Percentiles rank a stretch among this genome's conserved stretches.
Evolutionary conservation across 2,113 vertebrate genomes (phyloP).

Genomic region (Nipponia nippon): DNA sequence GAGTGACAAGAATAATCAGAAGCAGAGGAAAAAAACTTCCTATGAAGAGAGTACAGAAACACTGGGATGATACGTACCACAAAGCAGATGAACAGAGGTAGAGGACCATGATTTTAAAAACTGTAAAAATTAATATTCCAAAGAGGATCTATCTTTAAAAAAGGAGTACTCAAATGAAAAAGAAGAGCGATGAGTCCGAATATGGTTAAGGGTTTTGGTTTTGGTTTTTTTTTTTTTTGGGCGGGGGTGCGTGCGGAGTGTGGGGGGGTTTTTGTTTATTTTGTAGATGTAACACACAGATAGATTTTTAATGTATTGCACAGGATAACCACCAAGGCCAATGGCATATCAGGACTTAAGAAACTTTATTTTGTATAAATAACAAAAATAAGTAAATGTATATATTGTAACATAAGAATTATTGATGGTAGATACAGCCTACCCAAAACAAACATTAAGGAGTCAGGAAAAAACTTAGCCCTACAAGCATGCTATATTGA

Average conservation of each 20-base stretch:
- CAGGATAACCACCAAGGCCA: background rate
- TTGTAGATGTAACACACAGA: background rate
- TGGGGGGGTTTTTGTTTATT: background rate
- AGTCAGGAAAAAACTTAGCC: background rate
- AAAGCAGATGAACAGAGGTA: background rate
- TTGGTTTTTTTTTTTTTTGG: background rate
- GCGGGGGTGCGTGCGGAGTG: too few species aligned
- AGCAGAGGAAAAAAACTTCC: background rate
- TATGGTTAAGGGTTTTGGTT: background rate
- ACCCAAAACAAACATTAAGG: background rate
- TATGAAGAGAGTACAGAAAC: background rate
- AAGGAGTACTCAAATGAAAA: background rate
- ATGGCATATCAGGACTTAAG: background rate
- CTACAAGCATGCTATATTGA: background rate
- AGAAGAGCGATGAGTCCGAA: background rate
- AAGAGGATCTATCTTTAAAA: background rate
- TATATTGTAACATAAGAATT: background rate
- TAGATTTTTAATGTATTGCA: background rate
- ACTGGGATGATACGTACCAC: background rate
- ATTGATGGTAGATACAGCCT: background rate
- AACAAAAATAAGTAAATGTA: background rate
- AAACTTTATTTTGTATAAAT: background rate
- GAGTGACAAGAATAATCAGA: background rate
- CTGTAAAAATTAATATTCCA: background rate
- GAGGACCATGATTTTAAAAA: background rate